These are phyloP conservation scores for Lontra canadensis DNA, from an alignment of 2,113 vertebrate genomes.

Conservation along the genomic window DNA sequence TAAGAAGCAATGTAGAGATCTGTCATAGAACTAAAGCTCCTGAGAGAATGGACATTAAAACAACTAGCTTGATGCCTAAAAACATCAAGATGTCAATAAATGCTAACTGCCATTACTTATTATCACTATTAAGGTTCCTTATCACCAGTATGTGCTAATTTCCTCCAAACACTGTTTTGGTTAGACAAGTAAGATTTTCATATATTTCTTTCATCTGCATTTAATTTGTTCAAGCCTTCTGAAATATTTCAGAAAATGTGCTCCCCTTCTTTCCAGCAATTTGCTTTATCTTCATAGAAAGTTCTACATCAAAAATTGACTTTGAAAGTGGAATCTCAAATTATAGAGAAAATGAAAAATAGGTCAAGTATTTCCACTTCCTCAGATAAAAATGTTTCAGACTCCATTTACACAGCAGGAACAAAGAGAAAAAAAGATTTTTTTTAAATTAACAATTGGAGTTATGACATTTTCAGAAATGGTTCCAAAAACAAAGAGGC, in stretches of 20 bases:
- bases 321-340: slow-evolving; percentile 23
- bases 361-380: slow-evolving; percentile 42
- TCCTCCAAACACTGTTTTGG: neutral
- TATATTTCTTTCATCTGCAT: neutral
- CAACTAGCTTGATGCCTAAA: neutral
- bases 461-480: slow-evolving; percentile 43
- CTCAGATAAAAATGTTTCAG: slow-evolving; percentile 40
- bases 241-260: slow-evolving; percentile 16
- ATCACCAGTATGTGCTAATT: neutral
- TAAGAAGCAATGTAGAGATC: neutral
- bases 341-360: slow-evolving; percentile 50
- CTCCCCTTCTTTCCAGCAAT: slow-evolving; percentile 3
- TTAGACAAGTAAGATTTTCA: neutral
- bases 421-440: neutral
- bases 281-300: slow-evolving; percentile 12
- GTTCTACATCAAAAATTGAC: neutral
- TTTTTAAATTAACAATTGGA: slow-evolving; percentile 37
- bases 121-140: neutral
- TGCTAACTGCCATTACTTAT: neutral
- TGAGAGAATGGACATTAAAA: neutral
- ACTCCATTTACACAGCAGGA: slow-evolving; percentile 63
- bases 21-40: neutral
- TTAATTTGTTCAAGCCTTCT: slow-evolving; percentile 17
- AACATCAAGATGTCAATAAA: neutral
- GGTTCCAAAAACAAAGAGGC: neutral